Base-by-base conservation (phyloP, 2,888 invertebrate species). In the Rhagonycha fulva region DNA sequence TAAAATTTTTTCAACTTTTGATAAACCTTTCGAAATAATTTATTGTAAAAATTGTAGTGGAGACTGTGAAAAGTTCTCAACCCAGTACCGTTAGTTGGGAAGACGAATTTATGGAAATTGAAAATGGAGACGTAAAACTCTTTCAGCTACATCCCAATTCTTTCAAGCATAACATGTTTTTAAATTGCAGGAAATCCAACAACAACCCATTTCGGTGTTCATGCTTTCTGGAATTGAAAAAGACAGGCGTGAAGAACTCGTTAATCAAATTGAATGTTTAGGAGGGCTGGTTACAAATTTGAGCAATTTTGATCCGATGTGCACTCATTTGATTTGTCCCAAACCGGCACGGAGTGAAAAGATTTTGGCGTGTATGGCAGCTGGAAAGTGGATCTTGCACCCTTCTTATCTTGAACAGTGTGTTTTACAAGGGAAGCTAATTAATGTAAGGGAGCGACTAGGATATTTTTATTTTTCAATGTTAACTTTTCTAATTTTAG, bases 381-480 rank as follows among this genome's bases (percentile, higher is more conserved):
- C 95, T 0, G 98, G 98, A 14, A 93, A 95, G 82, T 98, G 97
- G 97, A 91, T 98, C 11, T 87, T 98, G n/a, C 95, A 95, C 82
- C 91, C 93, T 1, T 91, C 92, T 0, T 98, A 96, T 83, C 87
- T 97, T 1, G 91, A 92, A 5, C 90, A 93, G 67, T 95, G 94
- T 73, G 87, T 91, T 9, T 89, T 90, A 26, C 88, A 88, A 1
- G 91, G 91, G 0, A 83, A 84, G 76, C 94, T 96, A 84, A 85
- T 95, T 4, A 87, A 92, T 83, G 95, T 95, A 82, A 87, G n/a
- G 7, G 9, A 47, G 4, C 7, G 7, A 2, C 2, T 7, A 47
- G 0, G 12, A 47, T 2, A 47, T 47, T 47, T 47, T 10, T 66
- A 62, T 24, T 66, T 66, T 61, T 12, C 2, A n/a, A 3, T 24